Percentiles rank a stretch among this genome's conserved stretches.
Evolutionary conservation across 2,113 vertebrate genomes (phyloP).

Genomic region (Muscicapa adusta): DNA sequence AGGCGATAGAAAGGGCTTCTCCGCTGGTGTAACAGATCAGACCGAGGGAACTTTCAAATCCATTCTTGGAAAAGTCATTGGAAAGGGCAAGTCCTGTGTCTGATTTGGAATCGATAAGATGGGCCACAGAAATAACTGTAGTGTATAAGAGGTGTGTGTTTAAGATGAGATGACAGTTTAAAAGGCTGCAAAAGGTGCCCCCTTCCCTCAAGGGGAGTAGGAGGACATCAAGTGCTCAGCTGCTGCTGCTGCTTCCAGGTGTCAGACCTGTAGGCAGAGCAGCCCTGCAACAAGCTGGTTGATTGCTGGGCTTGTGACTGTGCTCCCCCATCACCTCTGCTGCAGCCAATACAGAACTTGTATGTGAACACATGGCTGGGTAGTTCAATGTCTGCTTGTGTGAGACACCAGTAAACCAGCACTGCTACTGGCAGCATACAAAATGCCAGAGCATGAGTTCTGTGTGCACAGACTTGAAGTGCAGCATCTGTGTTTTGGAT

Average conservation of each 20-base stretch:
- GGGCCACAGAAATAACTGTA: not conserved
- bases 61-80: accelerated
- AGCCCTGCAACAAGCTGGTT: not conserved
- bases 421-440: accelerated
- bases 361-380: accelerated
- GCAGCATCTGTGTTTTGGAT: not conserved
- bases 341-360: accelerated
- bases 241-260: not conserved
- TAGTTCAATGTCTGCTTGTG: not conserved
- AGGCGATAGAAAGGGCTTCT: no score
- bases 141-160: not conserved
- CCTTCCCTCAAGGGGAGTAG: not conserved
- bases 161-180: not conserved
- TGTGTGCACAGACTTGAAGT: not conserved
- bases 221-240: not conserved
- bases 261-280: not conserved
- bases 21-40: not conserved
- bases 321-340: not conserved
- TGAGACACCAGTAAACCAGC: not conserved
- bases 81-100: not conserved
- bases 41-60: not conserved
- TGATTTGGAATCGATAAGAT: no score
- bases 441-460: not conserved
- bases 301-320: not conserved
- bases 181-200: not conserved